Conservation (phyloP, 2,888 invertebrate species). For the Drosophila macrospina region DNA sequence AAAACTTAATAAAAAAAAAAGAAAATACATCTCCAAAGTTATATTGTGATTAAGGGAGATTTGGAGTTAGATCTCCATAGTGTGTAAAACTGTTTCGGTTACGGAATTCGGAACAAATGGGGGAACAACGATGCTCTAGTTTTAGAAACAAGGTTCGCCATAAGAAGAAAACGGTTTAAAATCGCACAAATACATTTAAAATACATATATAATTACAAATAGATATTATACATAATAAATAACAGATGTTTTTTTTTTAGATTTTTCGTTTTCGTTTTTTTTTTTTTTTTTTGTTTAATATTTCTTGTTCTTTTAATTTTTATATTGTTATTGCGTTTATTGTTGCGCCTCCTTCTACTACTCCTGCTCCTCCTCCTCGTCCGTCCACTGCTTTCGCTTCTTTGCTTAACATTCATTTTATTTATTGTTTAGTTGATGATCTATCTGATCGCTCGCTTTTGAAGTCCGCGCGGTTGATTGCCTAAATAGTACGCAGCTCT, state of each 20-base stretch:
- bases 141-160: constrained; percentile 23
- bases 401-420: constrained; percentile 32
- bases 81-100: not conserved
- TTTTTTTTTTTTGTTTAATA: not conserved
- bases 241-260: constrained; percentile 32
- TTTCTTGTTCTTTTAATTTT: constrained; percentile 4
- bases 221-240: constrained; percentile 57
- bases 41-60: constrained; percentile 22
- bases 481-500: constrained; percentile 66
- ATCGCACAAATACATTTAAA: constrained; percentile 60
- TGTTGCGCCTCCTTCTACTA: no score
- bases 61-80: constrained; percentile 13
- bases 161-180: constrained; percentile 46
- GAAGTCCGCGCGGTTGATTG: constrained; percentile 70
- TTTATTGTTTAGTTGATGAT: constrained; percentile 53
- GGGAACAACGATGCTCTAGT: constrained; percentile 6
- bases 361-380: not conserved
- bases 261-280: not conserved
- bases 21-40: constrained; percentile 7
- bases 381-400: constrained; percentile 27
- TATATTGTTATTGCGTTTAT: constrained; percentile 13
- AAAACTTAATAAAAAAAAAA: not conserved
- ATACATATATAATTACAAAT: constrained; percentile 51
- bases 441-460: constrained; percentile 56
- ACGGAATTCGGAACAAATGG: constrained; percentile 14